Evolutionary conservation across 2,888 invertebrate genomes (phyloP).

Genomic region (Trissolcus japonicus): DNA sequence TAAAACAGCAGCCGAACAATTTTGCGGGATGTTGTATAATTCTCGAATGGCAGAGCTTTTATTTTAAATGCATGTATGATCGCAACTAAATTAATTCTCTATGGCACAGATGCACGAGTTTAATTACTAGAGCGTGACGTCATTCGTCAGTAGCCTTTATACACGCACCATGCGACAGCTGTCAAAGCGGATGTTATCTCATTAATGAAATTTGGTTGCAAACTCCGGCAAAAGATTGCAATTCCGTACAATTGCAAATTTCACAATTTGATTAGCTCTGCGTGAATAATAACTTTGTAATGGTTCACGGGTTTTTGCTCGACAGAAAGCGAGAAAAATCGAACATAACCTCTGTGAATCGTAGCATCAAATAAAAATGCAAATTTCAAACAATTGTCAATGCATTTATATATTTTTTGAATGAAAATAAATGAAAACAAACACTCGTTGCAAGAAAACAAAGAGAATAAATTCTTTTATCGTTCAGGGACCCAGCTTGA

Average conservation of each 20-base stretch:
- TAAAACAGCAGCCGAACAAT: conserved; percentile 32
- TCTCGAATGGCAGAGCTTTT: conserved; percentile 34
- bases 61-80: conserved; percentile 58
- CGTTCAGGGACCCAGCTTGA: not conserved
- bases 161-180: conserved; percentile 60
- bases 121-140: conserved; percentile 60
- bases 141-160: conserved; percentile 61
- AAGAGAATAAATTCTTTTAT: not conserved
- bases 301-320: conserved; percentile 17
- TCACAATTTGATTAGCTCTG: conserved; percentile 49
- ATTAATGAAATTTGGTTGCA: conserved; percentile 62
- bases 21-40: conserved; percentile 36
- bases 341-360: not conserved
- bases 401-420: not conserved
- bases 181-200: conserved; percentile 59
- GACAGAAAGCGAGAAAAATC: not conserved
- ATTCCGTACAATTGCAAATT: conserved; percentile 55
- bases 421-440: not conserved
- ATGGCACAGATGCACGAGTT: conserved; percentile 59
- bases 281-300: conserved; percentile 53
- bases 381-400: conserved; percentile 1
- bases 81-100: conserved; percentile 58
- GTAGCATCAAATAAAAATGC: not conserved
- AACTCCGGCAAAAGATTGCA: conserved; percentile 53
- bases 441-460: not conserved